Conservation (phyloP, 2,888 invertebrate genomes). For the Halocaridina rubra region DNA sequence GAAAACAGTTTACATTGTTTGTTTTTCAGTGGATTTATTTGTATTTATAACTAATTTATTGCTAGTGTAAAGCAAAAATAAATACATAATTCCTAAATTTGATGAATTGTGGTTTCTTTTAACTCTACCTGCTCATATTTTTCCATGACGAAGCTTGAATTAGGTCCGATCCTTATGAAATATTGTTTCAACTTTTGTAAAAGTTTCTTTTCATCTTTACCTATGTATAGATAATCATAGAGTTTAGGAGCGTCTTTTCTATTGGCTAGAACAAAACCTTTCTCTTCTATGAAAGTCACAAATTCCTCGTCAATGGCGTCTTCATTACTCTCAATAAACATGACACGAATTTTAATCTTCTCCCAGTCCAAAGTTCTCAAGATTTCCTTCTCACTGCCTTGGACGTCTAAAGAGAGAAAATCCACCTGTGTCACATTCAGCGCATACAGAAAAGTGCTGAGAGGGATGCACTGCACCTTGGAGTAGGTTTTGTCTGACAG, state of each 20-base stretch:
- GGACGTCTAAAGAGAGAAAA: conserved; percentile 35
- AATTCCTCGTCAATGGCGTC: not conserved
- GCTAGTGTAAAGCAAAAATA: too few species aligned
- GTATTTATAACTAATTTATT: too few species aligned
- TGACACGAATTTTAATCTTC: not conserved
- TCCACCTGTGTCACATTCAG: conserved; percentile 28
- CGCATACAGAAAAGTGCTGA: conserved; percentile 24
- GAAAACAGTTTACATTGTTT: too few species aligned
- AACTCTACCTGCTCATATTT: too few species aligned
- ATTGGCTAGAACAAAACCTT: not conserved
- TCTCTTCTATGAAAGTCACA: not conserved
- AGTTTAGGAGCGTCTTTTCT: not conserved
- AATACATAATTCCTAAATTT: too few species aligned
- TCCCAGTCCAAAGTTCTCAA: not conserved
- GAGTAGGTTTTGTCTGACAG: not conserved
- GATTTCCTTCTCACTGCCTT: conserved; percentile 21
- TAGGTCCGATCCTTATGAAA: too few species aligned
- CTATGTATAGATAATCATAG: not conserved
- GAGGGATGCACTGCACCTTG: conserved; percentile 33
- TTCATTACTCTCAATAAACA: not conserved
- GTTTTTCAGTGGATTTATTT: too few species aligned
- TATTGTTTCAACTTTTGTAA: too few species aligned
- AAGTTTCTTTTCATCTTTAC: not conserved
- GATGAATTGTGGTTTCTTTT: too few species aligned
- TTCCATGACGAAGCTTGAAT: too few species aligned